Percentiles rank a stretch among this genome's conserved stretches.
These are phyloP conservation scores for Frankliniella intonsa DNA, from an alignment of 2,888 invertebrate species.

Conservation along the genomic window DNA sequence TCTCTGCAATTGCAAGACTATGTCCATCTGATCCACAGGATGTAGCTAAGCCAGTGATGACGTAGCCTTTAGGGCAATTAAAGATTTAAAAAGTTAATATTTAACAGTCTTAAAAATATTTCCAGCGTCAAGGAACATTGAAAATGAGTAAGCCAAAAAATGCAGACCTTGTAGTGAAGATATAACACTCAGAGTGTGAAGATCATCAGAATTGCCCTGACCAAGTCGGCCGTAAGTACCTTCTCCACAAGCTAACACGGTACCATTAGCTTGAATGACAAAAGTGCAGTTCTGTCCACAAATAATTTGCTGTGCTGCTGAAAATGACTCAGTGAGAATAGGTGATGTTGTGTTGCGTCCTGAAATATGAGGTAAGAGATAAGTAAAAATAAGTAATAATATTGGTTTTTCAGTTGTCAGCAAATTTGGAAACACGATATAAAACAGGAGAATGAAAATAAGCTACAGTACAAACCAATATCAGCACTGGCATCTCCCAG, in stretches of 20 bases:
- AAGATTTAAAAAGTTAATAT: background rate
- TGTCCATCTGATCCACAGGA: constrained; percentile 63
- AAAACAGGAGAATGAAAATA: background rate
- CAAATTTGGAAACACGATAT: background rate
- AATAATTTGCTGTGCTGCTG: constrained; percentile 53
- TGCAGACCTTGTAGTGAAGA: constrained; percentile 52
- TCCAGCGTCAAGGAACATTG: background rate
- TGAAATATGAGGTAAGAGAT: constrained; percentile 32
- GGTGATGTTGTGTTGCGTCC: constrained; percentile 48
- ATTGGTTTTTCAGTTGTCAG: constrained; percentile 37
- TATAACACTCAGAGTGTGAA: constrained; percentile 55
- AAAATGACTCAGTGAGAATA: constrained; percentile 49
- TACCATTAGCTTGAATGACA: constrained; percentile 57
- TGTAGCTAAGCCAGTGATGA: constrained; percentile 57
- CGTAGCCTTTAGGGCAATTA: constrained; percentile 49
- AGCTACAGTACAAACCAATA: background rate
- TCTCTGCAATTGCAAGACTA: constrained; percentile 59
- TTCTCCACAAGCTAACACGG: constrained; percentile 60
- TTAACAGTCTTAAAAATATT: background rate
- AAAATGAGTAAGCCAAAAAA: background rate
- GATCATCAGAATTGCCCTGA: constrained; percentile 60
- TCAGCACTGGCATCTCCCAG: constrained; percentile 52
- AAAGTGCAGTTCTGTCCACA: constrained; percentile 65
- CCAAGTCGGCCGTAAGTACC: constrained; percentile 61
- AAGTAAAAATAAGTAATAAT: background rate